These are phyloP conservation scores for Gnathonemus longibarbis DNA, from an alignment of 2,113 vertebrate genomes.

Conservation along the genomic window DNA sequence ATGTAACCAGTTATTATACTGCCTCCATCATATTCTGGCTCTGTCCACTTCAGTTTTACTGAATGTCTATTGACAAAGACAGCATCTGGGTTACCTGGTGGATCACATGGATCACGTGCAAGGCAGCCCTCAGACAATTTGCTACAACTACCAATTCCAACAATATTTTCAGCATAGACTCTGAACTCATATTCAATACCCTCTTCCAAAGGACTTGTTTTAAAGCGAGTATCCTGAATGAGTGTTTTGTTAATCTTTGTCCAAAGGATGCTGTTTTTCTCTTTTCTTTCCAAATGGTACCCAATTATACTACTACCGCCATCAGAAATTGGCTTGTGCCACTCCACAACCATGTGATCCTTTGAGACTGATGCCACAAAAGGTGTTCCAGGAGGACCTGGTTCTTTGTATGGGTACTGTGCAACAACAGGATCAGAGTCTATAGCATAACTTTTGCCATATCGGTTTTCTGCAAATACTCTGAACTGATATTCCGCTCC, in stretches of 20 bases:
- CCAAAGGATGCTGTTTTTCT: slow-evolving; percentile 97
- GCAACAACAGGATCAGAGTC: slow-evolving; percentile 81
- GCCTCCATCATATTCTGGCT: slow-evolving; percentile 88
- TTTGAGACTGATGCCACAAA: slow-evolving; percentile 78
- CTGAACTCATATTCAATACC: slow-evolving; percentile 94
- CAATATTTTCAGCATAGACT: slow-evolving; percentile 95
- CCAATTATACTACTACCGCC: slow-evolving; percentile 88
- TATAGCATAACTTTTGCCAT: slow-evolving; percentile 89
- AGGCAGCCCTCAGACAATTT: slow-evolving; percentile 88
- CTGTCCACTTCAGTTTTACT: slow-evolving; percentile 83
- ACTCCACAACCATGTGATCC: slow-evolving; percentile 88
- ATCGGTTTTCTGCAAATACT: slow-evolving; percentile 92
- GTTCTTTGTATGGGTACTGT: slow-evolving; percentile 95
- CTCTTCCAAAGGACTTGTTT: slow-evolving; percentile 86
- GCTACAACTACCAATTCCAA: slow-evolving; percentile 86
- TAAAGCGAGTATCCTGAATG: slow-evolving; percentile 85
- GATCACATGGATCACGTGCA: slow-evolving; percentile 90
- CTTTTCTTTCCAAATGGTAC: slow-evolving; percentile 93
- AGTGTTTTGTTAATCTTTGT: slow-evolving; percentile 91
- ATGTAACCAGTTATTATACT: slow-evolving; percentile 88
- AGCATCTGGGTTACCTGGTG: slow-evolving; percentile 82
- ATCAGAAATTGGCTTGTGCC: slow-evolving; percentile 91
- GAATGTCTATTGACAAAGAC: slow-evolving; percentile 85
- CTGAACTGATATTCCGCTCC: slow-evolving; percentile 94
- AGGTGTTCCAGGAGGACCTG: slow-evolving; percentile 90